These are phyloP conservation scores for Clepsis dumicolana DNA, from an alignment of 2,888 invertebrate species.

Conservation along the genomic window DNA sequence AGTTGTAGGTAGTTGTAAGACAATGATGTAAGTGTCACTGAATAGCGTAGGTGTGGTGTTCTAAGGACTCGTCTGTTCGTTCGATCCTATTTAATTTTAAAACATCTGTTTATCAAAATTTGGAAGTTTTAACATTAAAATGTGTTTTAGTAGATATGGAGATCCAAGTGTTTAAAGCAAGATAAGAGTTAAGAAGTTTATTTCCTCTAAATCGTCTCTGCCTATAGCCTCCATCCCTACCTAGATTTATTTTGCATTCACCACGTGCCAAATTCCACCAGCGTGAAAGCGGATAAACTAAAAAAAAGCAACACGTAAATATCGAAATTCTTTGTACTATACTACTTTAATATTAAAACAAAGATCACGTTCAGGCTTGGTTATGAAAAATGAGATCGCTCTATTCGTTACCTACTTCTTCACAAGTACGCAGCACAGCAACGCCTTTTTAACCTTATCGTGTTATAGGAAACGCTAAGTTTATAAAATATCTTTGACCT, in stretches of 20 bases:
- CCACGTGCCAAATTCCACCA: background rate
- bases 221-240: too few relatives aligned
- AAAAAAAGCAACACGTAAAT: background rate
- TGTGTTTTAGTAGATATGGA: background rate
- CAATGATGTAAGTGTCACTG: constrained; percentile 7
- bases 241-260: too few relatives aligned
- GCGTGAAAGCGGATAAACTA: background rate
- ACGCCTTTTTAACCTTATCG: background rate
- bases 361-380: background rate
- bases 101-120: background rate
- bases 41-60: background rate
- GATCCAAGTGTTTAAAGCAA: too few relatives aligned
- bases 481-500: background rate
- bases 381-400: background rate
- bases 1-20: constrained; percentile 13
- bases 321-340: background rate
- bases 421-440: background rate
- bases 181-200: too few relatives aligned
- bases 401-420: background rate
- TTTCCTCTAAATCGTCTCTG: too few relatives aligned
- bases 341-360: background rate
- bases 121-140: background rate
- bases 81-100: background rate
- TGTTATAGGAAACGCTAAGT: background rate
- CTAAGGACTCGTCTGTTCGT: background rate